Base-by-base conservation (phyloP, 2,888 invertebrate species). In the Baccha elongata region DNA sequence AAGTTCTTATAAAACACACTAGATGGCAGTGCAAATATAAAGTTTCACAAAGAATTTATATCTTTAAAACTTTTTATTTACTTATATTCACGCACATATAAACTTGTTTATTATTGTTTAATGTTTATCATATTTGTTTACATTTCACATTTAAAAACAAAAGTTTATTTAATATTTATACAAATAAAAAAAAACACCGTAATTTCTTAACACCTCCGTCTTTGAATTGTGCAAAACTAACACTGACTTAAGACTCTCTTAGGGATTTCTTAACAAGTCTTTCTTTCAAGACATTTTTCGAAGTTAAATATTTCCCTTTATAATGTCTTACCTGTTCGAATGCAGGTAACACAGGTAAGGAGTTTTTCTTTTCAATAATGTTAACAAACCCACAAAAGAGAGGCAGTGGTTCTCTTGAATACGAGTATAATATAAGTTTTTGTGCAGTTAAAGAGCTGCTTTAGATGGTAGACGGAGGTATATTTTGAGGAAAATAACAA, bases 201-300 rank as follows among this genome's bases (percentile, higher is more conserved):
- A 58, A 35, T 37, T 32, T 62, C 2, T 29, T 35, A 35, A 73
- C 78, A 83, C 83, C 83, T 83, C 83, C 73, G 72, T 68, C 78
- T 68, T 73, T 37, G 67, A 78, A 78, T 73, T 83, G 40, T 73
- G 42, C 48, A 78, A 78, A 68, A 68, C 78, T 68, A 64, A 83
- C 72, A 83, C 83, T 83, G 62, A 64, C 72, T 83, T 68, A 78
- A 52, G 68, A 50, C 73, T 83, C 83, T 83, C 78, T 40, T 52
- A 52, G 32, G 44, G 13, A 8, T 67, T 68, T 62, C 55, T 48
- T 64, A 50, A 13, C 32, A 50, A 17, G 65, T 67, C 17, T 26
- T 0, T 46, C 78, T 73, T 73, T 5, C 19, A 83, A 78, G 72
- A 83, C 46, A 48, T 26, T 67, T 53, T 83, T 83, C 73, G 72